phyloP scores from a whole-genome alignment of 2,113 vertebrate genomes.

The Thinocorus orbignyianus region DNA sequence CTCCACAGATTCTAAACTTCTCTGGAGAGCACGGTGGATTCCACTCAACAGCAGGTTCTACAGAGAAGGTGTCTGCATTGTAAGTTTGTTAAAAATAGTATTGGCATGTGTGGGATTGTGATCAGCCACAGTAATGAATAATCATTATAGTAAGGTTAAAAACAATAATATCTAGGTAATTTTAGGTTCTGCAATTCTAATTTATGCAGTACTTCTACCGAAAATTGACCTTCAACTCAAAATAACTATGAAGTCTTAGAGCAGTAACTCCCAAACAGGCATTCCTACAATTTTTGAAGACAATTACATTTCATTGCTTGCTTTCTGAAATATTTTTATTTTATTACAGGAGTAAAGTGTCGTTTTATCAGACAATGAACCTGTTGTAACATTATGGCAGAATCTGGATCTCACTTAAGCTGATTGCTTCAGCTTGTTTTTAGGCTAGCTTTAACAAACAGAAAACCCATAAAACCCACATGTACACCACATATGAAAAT shows the following conservation, averaged over 20 bases:
- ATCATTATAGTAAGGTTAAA: background rate
- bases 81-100: background rate
- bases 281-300: background rate
- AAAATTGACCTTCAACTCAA: background rate
- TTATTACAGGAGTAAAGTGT: background rate
- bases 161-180: background rate
- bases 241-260: background rate
- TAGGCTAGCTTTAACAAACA: background rate
- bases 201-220: background rate
- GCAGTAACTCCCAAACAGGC: background rate
- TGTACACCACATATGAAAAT: background rate
- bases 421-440: conserved; percentile 4
- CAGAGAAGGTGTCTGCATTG: background rate
- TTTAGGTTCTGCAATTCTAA: background rate
- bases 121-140: background rate
- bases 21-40: background rate
- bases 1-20: conserved; percentile 52
- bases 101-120: background rate
- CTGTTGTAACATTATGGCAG: conserved; percentile 25
- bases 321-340: background rate
- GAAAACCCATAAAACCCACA: background rate
- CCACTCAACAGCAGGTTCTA: background rate
- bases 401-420: conserved; percentile 25
- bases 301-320: background rate
- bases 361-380: conserved; percentile 41